Evolutionary conservation across 2,888 invertebrate genomes (phyloP).

Genomic region (Amphimallon solstitiale): DNA sequence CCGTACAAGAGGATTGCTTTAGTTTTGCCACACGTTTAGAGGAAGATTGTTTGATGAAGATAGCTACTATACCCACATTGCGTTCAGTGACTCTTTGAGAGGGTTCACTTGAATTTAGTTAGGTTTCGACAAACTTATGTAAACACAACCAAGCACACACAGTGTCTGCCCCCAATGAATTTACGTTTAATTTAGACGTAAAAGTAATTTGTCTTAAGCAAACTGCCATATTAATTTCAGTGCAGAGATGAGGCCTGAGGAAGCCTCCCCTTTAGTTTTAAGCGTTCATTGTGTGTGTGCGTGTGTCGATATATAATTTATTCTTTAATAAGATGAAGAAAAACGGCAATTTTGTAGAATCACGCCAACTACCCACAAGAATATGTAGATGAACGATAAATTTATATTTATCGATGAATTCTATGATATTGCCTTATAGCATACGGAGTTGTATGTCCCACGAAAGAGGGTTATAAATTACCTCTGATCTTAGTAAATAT

Average conservation of each 20-base stretch:
- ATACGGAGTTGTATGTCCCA: slow-evolving; percentile 7
- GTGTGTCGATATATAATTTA: slow-evolving; percentile 29
- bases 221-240: slow-evolving; percentile 63
- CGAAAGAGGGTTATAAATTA: neutral
- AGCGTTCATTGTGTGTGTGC: slow-evolving; percentile 32
- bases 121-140: slow-evolving; percentile 31
- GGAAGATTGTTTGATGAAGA: slow-evolving; percentile 58
- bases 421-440: slow-evolving; percentile 21
- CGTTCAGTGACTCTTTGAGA: slow-evolving; percentile 59
- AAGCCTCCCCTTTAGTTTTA: slow-evolving; percentile 35
- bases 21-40: slow-evolving; percentile 65
- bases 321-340: slow-evolving; percentile 27
- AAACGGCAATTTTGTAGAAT: slow-evolving; percentile 13
- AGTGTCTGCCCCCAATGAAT: slow-evolving; percentile 43
- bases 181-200: slow-evolving; percentile 38
- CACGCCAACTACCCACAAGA: neutral
- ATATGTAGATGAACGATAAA: slow-evolving; percentile 31
- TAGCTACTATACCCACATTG: slow-evolving; percentile 57
- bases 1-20: slow-evolving; percentile 61
- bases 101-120: slow-evolving; percentile 44
- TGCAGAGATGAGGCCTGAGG: slow-evolving; percentile 50
- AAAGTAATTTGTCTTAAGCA: slow-evolving; percentile 35
- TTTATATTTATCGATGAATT: slow-evolving; percentile 14
- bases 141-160: slow-evolving; percentile 40
- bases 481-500: slow-evolving; percentile 28